Evolutionary conservation across 2,113 vertebrate genomes (phyloP).

Genomic region (Rhinopomastus cyanomelas): DNA sequence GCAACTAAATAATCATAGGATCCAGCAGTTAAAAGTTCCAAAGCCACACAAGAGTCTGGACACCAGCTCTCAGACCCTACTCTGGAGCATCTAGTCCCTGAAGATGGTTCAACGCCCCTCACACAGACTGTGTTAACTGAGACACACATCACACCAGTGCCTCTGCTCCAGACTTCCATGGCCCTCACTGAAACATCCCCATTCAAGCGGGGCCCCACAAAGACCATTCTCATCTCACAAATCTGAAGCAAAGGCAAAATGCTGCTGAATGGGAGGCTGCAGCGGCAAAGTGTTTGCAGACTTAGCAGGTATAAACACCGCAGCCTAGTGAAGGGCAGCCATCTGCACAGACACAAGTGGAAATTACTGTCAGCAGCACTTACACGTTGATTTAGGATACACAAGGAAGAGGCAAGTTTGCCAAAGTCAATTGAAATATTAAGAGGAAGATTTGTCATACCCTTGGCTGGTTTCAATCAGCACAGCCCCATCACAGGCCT

Average conservation of each 20-base stretch:
- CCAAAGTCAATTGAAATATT: conserved; percentile 55
- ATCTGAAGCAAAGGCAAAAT: not conserved
- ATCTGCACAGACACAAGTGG: conserved; percentile 33
- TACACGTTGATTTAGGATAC: conserved; percentile 39
- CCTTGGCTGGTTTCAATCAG: conserved; percentile 53
- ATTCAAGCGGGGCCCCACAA: not conserved
- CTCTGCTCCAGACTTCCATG: not conserved
- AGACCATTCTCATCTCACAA: not conserved
- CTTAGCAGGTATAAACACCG: conserved; percentile 2
- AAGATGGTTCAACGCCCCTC: not conserved
- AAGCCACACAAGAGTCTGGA: not conserved
- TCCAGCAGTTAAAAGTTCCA: not conserved
- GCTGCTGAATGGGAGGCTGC: not conserved
- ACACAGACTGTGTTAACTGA: accelerated
- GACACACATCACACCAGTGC: accelerated
- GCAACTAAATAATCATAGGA: not conserved
- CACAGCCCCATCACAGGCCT: not conserved
- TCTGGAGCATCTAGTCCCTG: not conserved
- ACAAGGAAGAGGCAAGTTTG: not conserved
- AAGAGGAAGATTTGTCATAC: conserved; percentile 44
- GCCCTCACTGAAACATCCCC: not conserved
- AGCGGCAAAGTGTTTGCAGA: conserved; percentile 15
- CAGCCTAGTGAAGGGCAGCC: conserved; percentile 31
- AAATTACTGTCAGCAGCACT: conserved; percentile 51
- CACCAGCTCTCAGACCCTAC: not conserved